Base-by-base conservation (phyloP, 2,113 vertebrate genomes). In the Gobius niger region DNA sequence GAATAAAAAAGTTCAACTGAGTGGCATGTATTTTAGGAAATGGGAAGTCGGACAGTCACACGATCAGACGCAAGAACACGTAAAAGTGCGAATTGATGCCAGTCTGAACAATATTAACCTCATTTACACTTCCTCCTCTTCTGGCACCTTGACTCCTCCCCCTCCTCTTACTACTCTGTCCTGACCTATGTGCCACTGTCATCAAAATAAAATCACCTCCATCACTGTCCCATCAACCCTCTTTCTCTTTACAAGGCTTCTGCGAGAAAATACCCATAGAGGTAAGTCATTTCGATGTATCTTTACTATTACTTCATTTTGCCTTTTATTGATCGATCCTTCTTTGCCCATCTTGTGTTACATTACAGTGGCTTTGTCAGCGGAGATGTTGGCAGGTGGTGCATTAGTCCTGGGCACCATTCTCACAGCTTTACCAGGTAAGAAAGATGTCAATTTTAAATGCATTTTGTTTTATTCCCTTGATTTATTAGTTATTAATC, bases 371-470 rank as follows among this genome's bases (percentile, higher is more conserved):
- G 68, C 79, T 1, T 73, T 63, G 81, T 84, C 83, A 88, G 86
- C 86, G 72, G 86, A 91, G 78, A 92, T 92, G 91, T 87, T 89
- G 87, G 84, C 86, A 84, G 88, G 86, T 88, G 88, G 86, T 88
- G 84, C 44, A 41, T 82, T 91, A 59, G 60, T 85, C 78, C 82
- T 91, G 73, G 76, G 78, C 68, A 78, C 59, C 75, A 80, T 89
- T 85, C 86, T 91, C 5, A 62, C 86, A 75, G 49, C 79, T 82
- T 83, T 89, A 77, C 86, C 89, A 87, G 90, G 91, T 92, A 83
- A 69, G 75, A 70, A 7, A 67, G 59, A 73, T 10, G 67, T 12
- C 24, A 34, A 34, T 34, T 34, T 34, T 34, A 34, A 34, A 34
- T 34, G 24, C 5, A 34, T 34, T 34, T 34, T 4, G 0, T 34